Evolutionary conservation across 2,797 vertebrate genomes (phyloP), one percentile per base, ranked within the genome.

Genomic region (Xiphorhynchus erythropygius): DNA sequence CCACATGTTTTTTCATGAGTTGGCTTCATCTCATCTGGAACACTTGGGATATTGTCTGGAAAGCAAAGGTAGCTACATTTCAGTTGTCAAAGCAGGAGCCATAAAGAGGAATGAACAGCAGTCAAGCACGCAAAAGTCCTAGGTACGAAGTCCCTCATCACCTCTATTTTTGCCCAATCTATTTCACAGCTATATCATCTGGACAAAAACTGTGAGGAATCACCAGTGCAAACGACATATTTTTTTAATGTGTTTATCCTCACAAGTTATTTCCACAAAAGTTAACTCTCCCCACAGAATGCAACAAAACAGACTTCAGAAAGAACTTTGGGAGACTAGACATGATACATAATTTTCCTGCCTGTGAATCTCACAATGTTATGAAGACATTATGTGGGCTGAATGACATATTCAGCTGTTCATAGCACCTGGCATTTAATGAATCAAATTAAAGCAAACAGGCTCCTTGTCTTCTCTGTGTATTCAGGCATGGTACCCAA

Each of bases 1-100:
- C 83, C 79, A 75, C 65, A 44, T 53, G 62, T 42, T 59, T 82
- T 70, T 89, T 70, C 69, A 49, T 13, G 75, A 93, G 50, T 78
- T 96, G 91, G 91, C 84, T 92, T 70, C 60, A 6, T 80, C 89
- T 95, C 94, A 44, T 84, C 57, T 94, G 87, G 81, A 95, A 82
- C 84, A 18, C 75, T 89, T 33, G 62, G 74, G 90, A 89, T 67
- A 82, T 30, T 4, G 70, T 90, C 90, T 94, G 88, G 88, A 96
- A 89, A 82, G 88, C 70, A 83, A 60, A 94, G 73, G 76, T 91
- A 92, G 81, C 74, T 77, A 67, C 87, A 89, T 86, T 94, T 97
- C 90, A 87, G 76, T 90, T 90, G 78, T 94, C 91, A 93, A 84
- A 89, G 53, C 49, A 91, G 57, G 11, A 89, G 74, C 67, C 88